Evolutionary conservation across 2,888 invertebrate genomes (phyloP), one percentile per base, ranked within the genome.

Genomic region (Nymphalis polychloros): DNA sequence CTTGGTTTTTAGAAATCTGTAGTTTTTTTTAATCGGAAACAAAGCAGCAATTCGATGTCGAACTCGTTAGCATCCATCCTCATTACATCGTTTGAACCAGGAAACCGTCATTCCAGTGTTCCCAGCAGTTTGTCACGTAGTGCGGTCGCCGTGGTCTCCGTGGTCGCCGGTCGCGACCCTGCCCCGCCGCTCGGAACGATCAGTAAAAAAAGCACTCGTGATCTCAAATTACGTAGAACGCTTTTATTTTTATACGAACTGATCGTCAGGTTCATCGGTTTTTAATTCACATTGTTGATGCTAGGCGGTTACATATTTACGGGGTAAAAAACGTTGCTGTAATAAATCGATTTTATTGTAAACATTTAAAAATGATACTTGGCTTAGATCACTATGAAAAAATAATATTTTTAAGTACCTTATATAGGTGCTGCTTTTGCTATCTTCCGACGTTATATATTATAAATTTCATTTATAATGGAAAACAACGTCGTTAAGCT

Each of bases 111-210:
- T 77, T 73, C 76, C 73, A 71, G 69, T 75, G 80, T 87, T 84
- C 86, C 84, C 86, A 86, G 77, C 80, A 78, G 75, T 76, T 78
- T 79, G 86, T 85, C 88, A 87, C 88, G 88, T 88, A 77, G 77
- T 76, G 80, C 77, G 77, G 80, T 77, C 77, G 72, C 65, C 70
- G 75, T 70, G 77, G 74, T 76, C 76, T 69, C 74, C 62, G 70
- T 67, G 76, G 71, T 72, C 74, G 73, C 75, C 82, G 83, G 85
- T 84, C 85, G 84, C 85, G 87, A 87, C 87, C 87, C 83, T 76
- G 78, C 76, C 79, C 81, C 81, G 73, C 79, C 80, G 83, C 81
- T 84, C 82, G 85, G 85, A 85, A 86, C 87, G 80, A 76, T 74
- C 78, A 69, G 70, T 73, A 79, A 82, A 82, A 81, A 78, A 84